Conservation (phyloP, 2,797 vertebrate genomes). For the Lateolabrax maculatus region DNA sequence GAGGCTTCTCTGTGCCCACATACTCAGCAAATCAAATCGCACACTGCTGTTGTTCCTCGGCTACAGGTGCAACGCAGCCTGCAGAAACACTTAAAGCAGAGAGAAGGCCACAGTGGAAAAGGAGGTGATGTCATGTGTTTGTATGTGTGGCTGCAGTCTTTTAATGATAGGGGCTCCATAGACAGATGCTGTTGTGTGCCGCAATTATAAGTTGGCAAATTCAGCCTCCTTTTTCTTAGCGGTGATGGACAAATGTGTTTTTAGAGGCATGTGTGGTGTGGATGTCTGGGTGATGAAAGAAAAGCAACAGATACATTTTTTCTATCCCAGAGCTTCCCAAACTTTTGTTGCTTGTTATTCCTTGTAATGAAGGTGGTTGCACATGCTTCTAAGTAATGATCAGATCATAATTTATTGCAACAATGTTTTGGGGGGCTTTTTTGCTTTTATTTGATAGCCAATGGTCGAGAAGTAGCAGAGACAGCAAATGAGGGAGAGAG, state of each 20-base stretch:
- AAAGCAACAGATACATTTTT: neutral
- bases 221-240: constrained; percentile 1
- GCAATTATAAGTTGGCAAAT: constrained; percentile 5
- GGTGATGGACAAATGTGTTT: constrained; percentile 5
- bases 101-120: neutral
- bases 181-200: neutral
- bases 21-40: constrained; percentile 56
- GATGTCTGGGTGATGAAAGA: neutral
- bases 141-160: constrained; percentile 24
- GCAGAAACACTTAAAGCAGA: constrained; percentile 39
- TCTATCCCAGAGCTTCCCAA: neutral
- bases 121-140: constrained; percentile 60
- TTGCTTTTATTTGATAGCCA: neutral
- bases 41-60: constrained; percentile 36
- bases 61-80: constrained; percentile 52
- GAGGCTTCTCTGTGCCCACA: constrained; percentile 24
- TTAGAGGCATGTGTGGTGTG: neutral
- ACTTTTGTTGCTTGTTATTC: neutral
- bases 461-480: neutral
- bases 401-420: neutral
- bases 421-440: neutral
- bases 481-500: neutral
- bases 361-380: neutral
- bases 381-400: neutral
- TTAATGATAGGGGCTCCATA: constrained; percentile 44